These are phyloP conservation scores for Hirundo rustica DNA, from an alignment of 2,797 vertebrate species.

Conservation along the genomic window DNA sequence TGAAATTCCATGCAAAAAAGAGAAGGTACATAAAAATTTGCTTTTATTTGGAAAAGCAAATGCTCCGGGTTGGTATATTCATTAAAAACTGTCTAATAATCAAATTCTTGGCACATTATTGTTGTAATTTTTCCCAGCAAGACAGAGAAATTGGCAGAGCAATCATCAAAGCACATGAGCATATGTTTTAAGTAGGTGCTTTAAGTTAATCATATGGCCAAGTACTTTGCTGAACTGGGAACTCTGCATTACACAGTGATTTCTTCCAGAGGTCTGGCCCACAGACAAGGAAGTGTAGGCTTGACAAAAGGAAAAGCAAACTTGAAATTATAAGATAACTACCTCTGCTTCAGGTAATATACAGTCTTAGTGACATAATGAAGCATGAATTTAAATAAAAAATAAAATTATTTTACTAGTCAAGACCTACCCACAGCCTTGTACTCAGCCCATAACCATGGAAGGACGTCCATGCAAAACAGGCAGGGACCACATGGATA, in stretches of 20 bases:
- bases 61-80: background rate
- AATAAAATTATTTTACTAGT: background rate
- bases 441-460: background rate
- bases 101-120: background rate
- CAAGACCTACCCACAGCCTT: background rate
- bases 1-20: background rate
- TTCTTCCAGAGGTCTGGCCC: background rate
- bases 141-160: background rate
- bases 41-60: background rate
- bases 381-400: background rate
- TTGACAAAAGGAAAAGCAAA: background rate
- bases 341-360: background rate
- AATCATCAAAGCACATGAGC: slow-evolving; percentile 4
- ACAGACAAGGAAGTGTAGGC: background rate
- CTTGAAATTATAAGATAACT: background rate
- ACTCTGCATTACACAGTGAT: background rate
- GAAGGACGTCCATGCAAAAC: background rate
- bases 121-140: background rate
- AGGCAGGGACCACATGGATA: background rate
- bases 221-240: background rate
- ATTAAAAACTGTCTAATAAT: background rate
- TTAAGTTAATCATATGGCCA: background rate
- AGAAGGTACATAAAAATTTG: background rate
- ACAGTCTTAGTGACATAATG: background rate
- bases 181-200: slow-evolving; percentile 5